These are phyloP conservation scores for Acrossocheilus wenchowensis DNA, from an alignment of 2,797 vertebrate species.

Conservation along the genomic window DNA sequence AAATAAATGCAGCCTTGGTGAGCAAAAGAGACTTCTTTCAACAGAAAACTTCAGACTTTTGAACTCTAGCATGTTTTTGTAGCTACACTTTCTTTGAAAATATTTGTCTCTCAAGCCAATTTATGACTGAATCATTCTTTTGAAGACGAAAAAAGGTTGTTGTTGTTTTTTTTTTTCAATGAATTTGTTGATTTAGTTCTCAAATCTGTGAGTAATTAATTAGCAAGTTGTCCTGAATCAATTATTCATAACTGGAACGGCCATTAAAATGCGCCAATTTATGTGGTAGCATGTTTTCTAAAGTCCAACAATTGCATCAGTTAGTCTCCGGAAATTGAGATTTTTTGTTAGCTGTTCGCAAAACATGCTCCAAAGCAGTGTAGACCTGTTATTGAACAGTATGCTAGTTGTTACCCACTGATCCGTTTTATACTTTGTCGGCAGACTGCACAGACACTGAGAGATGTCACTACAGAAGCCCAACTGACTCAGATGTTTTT, in stretches of 20 bases:
- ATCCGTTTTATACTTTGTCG: slow-evolving; percentile 29
- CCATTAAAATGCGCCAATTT: neutral
- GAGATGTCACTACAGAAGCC: slow-evolving; percentile 35
- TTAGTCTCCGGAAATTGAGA: neutral
- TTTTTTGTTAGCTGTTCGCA: neutral
- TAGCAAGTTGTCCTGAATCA: neutral
- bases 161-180: neutral
- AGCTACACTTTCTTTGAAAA: neutral
- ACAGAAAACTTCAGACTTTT: neutral
- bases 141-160: neutral
- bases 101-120: neutral
- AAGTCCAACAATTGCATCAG: neutral
- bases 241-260: neutral
- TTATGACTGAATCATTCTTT: neutral
- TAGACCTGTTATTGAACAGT: slow-evolving; percentile 21
- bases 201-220: neutral
- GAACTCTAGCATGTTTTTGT: neutral
- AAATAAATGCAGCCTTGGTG: neutral
- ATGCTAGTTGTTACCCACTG: slow-evolving; percentile 18
- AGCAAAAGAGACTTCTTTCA: neutral
- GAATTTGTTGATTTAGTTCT: neutral
- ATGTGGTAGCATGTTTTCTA: neutral
- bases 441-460: slow-evolving; percentile 24
- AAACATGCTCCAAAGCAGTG: slow-evolving; percentile 1
- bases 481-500: slow-evolving; percentile 36